A percentile compares a stretch with the other conserved stretches of the same genome.
Conservation (phyloP, 2,113 vertebrate species). For the Sapajus apella region DNA sequence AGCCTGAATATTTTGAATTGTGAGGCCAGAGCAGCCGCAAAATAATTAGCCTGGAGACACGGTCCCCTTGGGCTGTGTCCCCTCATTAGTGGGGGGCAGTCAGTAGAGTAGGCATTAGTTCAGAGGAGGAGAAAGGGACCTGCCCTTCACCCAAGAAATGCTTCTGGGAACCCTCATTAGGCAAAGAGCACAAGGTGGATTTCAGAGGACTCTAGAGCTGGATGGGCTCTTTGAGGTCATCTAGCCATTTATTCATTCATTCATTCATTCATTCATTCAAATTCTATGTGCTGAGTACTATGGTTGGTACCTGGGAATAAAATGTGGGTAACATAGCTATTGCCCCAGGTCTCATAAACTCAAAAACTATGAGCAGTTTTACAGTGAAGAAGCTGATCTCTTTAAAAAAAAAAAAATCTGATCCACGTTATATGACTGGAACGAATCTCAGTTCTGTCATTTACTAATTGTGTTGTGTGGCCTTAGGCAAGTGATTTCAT, state of each 20-base stretch:
- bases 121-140: constrained; percentile 51
- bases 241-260: background rate
- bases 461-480: background rate
- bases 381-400: background rate
- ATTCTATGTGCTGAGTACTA: background rate
- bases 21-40: constrained; percentile 51
- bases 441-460: background rate
- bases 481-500: background rate
- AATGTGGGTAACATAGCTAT: background rate
- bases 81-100: constrained; percentile 65
- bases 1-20: constrained; percentile 55
- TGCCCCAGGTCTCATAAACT: background rate
- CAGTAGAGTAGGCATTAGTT: background rate
- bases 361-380: background rate
- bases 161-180: constrained; percentile 64
- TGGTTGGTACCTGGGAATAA: background rate
- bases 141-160: constrained; percentile 55
- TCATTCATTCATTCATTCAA: background rate
- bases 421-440: background rate
- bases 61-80: constrained; percentile 66
- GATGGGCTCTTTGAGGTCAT: background rate
- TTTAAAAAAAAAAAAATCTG: background rate
- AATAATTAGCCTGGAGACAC: constrained; percentile 72
- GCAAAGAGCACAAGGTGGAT: background rate
- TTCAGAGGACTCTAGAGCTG: background rate